Percentiles rank a stretch among this genome's conserved stretches.
These are phyloP conservation scores for Aurelia sp. DNA, from an alignment of 30 jellyfish, hydroid and myxozoan species.

Conservation along the genomic window DNA sequence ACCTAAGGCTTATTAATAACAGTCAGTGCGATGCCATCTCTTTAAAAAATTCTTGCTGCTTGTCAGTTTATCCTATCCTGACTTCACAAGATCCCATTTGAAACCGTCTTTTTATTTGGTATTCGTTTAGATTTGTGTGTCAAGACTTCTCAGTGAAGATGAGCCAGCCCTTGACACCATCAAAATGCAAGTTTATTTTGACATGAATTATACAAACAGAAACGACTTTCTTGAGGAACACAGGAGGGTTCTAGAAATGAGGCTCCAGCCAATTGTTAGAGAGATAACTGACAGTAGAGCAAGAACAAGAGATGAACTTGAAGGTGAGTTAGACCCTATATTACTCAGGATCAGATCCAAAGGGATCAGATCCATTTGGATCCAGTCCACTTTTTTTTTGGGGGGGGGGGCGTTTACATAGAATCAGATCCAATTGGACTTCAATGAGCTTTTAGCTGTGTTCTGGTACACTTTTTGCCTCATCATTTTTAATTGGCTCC, in stretches of 20 bases:
- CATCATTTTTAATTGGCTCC: no score
- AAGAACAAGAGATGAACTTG: conserved; percentile 90
- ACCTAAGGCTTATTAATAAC: no score
- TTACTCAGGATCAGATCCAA: no score
- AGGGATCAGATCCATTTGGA: no score
- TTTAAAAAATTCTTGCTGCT: no score
- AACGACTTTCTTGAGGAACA: conserved; percentile 87
- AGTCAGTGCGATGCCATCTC: no score
- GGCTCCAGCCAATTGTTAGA: conserved; percentile 84
- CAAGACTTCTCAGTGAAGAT: conserved; percentile 74
- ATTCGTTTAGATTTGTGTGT: conserved; percentile 72
- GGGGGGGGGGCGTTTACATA: no score
- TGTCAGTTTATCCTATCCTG: no score
- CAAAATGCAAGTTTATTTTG: conserved; percentile 96
- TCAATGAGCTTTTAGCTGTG: no score
- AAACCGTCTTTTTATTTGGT: neutral
- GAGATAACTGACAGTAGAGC: conserved; percentile 96
- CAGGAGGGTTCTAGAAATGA: conserved; percentile 76
- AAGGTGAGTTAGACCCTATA: conserved; percentile 36
- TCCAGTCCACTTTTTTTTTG: no score
- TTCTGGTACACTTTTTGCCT: no score
- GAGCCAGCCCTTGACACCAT: conserved; percentile 90
- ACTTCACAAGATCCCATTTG: neutral
- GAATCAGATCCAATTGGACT: no score
- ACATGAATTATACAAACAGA: conserved; percentile 87